Base-by-base conservation (phyloP, 2,113 vertebrate genomes). In the Typhlomys cinereus region DNA sequence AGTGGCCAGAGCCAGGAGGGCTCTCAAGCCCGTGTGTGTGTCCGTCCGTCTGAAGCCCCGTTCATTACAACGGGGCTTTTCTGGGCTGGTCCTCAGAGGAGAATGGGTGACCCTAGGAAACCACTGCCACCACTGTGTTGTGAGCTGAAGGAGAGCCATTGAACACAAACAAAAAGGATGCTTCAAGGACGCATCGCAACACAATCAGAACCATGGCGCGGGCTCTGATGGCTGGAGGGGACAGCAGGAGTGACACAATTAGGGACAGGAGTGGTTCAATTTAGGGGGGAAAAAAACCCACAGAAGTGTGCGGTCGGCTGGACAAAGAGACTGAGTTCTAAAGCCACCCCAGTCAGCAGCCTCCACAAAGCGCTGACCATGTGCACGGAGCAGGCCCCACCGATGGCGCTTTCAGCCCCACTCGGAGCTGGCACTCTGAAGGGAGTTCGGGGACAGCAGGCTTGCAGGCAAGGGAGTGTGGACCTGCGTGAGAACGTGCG, bases 201-300 rank as follows among this genome's bases (percentile, higher is more conserved):
- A 97, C 96, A 96, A 96, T 97, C 95, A 96, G 96, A 96, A 96
- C 96, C 95, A 94, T 96, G 95, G 92, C 92, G 96, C 96, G 0
- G 93, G 96, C 96, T 96, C 96, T 96, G 96, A 96, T 96, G 95
- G 96, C 94, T 97, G 79, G 94, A 97, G 95, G 96, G 95, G 96
- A 94, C 96, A 97, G 96, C 96, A 94, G 96, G 96, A 96, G 93
- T 88, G 95, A 96, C 87, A 97, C 96, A 97, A 97, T 97, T 97
- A 97, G 93, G 96, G 94, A 97, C 96, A 96, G 94, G 96, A 97
- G 95, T 96, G 95, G 96, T 95, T 95, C 96, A 95, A 96, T 97
- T 96, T 96, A 96, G 96, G 95, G 95, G 93, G 95, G 64, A 94
- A 96, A 85, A 86, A 97, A 94, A 41, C 96, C 91, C 91, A 97